Evolutionary conservation across 2,888 invertebrate genomes (phyloP), one percentile per base, ranked within the genome.

Genomic region (Cancer borealis): DNA sequence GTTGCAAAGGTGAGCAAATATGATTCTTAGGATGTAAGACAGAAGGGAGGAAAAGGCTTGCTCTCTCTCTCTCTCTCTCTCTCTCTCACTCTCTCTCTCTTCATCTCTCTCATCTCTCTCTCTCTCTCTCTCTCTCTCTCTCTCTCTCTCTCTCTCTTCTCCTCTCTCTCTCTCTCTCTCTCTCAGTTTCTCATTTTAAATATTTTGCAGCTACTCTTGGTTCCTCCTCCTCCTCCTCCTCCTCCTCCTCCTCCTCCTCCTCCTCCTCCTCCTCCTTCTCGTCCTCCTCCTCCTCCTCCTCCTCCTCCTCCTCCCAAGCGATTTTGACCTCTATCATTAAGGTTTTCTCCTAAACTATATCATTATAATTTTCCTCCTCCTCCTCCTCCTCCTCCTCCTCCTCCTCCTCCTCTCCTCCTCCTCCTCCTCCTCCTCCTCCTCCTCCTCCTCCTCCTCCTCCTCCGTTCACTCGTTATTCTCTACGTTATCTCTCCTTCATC

Each of bases 171-270:
- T 26, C 49, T 49, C 54, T 49, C 49, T 90, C 49, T 45, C 47
- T 90, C 54, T 73, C 73, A n/a, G 8, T 90, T 54, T 90, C 47
- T 49, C 49, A 21, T 90, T 90, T 47, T 17, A 54, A 54, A 54
- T 54, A 54, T 54, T 54, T 54, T 54, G 54, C 54, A 54, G 54
- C 54, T 54, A 54, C 54, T 54, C 90, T 90, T 49, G 26, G 12
- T 26, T 49, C 47, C 47, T n/a, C n/a, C 26, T 47, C 47, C n/a
- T 49, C 90, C n/a, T 47, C 49, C 54, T n/a, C n/a, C 21, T 49
- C n/a, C 54, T 54, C 26, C 54, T n/a, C 26, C 8, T 73, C 6
- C 26, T 30, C 26, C 26, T 79, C n/a, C 90, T 30, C 54, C 30
- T 54, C 30, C 54, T 54, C 60, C 54, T 90, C 90, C n/a, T 90